phyloP scores from a whole-genome alignment of 2,113 vertebrate genomes.

The Microcebus murinus region DNA sequence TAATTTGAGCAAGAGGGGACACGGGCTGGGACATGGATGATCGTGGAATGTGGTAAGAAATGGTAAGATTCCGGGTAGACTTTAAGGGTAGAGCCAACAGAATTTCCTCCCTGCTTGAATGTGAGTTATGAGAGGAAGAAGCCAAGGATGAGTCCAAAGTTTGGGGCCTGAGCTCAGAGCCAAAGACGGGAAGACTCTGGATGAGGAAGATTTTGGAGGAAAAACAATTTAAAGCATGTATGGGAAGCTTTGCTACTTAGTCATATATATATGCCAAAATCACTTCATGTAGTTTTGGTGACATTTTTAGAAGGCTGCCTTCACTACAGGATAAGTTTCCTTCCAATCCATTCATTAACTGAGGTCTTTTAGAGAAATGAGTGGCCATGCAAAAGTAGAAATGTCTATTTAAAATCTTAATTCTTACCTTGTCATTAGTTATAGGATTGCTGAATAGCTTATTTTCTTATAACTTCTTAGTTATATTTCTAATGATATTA shows the following conservation, averaged over 20 bases:
- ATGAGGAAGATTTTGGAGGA: neutral
- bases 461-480: neutral
- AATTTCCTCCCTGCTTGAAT: neutral
- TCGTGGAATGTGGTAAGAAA: neutral
- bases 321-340: neutral
- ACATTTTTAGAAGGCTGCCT: neutral
- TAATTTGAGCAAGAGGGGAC: neutral
- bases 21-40: too few species aligned
- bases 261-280: neutral
- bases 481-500: slow-evolving; percentile 21
- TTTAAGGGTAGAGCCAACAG: neutral
- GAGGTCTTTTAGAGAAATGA: neutral
- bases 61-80: neutral
- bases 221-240: neutral
- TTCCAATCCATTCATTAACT: neutral
- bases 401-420: slow-evolving; percentile 20
- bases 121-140: neutral
- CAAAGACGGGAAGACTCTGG: neutral
- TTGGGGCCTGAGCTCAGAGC: neutral
- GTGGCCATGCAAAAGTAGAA: neutral
- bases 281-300: neutral
- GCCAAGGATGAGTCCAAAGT: neutral
- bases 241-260: neutral
- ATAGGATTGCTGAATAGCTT: neutral
- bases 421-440: neutral